Evolutionary conservation across 2,888 invertebrate genomes (phyloP), one percentile per base, ranked within the genome.

Genomic region (Ormyrus rosae): DNA sequence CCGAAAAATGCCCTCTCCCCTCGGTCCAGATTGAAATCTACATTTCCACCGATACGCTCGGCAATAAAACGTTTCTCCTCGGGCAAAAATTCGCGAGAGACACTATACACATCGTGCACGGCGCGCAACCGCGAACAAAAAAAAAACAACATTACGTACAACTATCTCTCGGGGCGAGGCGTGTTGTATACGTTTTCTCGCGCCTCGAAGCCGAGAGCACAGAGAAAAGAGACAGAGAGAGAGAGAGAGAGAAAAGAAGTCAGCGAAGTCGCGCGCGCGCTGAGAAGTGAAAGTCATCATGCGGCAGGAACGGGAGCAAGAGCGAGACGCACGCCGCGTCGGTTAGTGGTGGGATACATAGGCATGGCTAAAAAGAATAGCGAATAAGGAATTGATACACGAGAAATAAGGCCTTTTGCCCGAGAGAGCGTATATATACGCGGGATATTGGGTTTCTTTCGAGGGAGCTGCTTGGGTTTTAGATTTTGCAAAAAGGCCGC

Each of bases 201-300:
- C 68, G 34, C 51, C 58, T 58, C 50, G 7, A 34, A 55, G 10
- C 46, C 9, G 11, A 13, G 60, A 13, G 11, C 3, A 11, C 19
- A 13, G 72, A 74, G 55, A 34, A 34, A 34, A 34, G 34, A 11
- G 74, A 53, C 56, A 55, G 74, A 51, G 81, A 63, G 55, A 75
- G 79, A 50, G 71, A 60, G 75, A 75, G 67, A 80, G 82, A 63
- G 51, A 64, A 51, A 69, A 19, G 58, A 56, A 65, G 56, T 19
- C 56, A 19, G 34, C 13, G 45, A 10, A 70, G 69, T 9, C 10
- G 50, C 53, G 34, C 9, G 80, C 72, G 34, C 9, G 80, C 72
- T n/a, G 67, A 80, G 75, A 85, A 85, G 85, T 86, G 86, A 86
- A 83, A 79, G 78, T 81, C 72, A 68, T 58, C 58, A 78, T 81